These are phyloP conservation scores for Drosophila malerkotliana DNA, from an alignment of 1,140 invertebrate species.

Conservation along the genomic window DNA sequence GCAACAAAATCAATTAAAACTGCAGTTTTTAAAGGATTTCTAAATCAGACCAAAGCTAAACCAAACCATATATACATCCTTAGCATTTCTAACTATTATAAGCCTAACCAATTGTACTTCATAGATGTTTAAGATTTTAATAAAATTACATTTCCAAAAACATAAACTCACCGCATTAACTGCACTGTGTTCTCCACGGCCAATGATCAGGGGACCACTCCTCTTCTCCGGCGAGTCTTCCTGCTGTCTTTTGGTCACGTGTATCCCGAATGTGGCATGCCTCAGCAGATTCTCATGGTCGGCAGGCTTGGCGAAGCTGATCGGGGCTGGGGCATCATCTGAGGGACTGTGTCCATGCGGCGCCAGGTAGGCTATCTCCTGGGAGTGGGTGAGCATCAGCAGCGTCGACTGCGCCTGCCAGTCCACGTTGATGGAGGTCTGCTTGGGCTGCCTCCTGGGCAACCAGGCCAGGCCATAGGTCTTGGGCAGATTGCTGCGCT, in stretches of 20 bases:
- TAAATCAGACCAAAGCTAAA: conserved; percentile 77
- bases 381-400: conserved; percentile 86
- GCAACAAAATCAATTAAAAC: conserved; percentile 63
- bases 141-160: conserved; percentile 48
- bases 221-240: conserved; percentile 20
- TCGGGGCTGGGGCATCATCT: conserved; percentile 64
- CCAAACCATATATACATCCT: conserved; percentile 81
- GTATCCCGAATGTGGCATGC: conserved; percentile 74
- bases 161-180: conserved; percentile 72
- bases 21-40: conserved; percentile 65
- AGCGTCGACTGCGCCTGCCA: conserved; percentile 87
- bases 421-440: conserved; percentile 78
- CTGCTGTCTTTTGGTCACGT: conserved; percentile 52
- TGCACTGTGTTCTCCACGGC: conserved; percentile 59
- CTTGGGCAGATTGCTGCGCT: conserved; percentile 84
- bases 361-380: conserved; percentile 71
- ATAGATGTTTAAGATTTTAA: conserved; percentile 85
- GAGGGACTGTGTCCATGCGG: conserved; percentile 54
- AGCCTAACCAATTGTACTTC: conserved; percentile 85
- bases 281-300: conserved; percentile 32
- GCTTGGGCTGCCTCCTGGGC: conserved; percentile 84
- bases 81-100: conserved; percentile 44
- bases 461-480: conserved; percentile 85
- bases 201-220: conserved; percentile 65
- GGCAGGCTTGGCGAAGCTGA: conserved; percentile 55